These are phyloP conservation scores for Phrynocephalus forsythii DNA, from an alignment of 2,797 vertebrate species.

Conservation along the genomic window DNA sequence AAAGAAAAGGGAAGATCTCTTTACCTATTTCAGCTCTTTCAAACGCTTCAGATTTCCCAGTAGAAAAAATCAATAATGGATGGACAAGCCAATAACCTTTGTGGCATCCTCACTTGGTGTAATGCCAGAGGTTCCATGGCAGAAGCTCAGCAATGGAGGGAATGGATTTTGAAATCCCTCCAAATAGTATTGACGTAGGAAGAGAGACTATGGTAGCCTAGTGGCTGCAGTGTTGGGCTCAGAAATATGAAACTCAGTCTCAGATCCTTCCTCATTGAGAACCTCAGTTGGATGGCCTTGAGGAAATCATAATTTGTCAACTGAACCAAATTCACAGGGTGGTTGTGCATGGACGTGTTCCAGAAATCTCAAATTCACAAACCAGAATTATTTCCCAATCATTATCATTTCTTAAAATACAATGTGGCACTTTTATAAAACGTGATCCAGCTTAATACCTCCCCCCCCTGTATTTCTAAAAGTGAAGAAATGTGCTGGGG, in stretches of 20 bases:
- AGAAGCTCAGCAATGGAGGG: neutral
- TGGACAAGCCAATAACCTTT: neutral
- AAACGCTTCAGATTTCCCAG: neutral
- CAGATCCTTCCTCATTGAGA: neutral
- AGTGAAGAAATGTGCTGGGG: neutral
- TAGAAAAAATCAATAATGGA: neutral
- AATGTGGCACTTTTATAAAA: neutral
- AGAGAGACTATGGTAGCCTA: neutral
- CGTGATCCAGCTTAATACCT: too few relatives aligned
- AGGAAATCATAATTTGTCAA: neutral
- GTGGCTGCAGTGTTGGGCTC: neutral
- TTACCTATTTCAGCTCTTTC: neutral
- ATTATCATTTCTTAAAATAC: neutral
- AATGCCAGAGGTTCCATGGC: neutral
- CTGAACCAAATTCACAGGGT: neutral
- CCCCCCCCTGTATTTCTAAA: too few relatives aligned
- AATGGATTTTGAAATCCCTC: neutral
- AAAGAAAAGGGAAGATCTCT: neutral
- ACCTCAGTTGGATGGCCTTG: neutral
- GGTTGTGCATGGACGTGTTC: neutral
- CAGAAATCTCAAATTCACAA: neutral
- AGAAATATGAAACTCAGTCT: neutral
- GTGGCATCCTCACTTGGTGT: neutral
- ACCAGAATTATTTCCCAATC: neutral
- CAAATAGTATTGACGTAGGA: neutral